Percentiles rank a stretch among this genome's conserved stretches.
These are phyloP conservation scores for Notothenia coriiceps DNA, from an alignment of 2,113 vertebrate species.

Conservation along the genomic window DNA sequence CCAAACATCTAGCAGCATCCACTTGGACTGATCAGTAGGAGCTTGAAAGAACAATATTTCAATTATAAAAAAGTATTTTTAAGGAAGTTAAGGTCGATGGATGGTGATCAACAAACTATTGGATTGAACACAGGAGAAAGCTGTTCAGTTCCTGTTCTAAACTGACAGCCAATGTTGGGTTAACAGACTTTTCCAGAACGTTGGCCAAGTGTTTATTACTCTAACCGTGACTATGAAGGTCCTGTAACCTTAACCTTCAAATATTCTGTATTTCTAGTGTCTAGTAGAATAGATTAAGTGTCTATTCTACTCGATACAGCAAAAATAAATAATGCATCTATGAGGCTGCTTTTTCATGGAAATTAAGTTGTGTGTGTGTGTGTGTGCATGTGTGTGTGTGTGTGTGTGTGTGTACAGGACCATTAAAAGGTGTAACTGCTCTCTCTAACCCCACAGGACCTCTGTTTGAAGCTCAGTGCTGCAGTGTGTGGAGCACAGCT, in stretches of 20 bases:
- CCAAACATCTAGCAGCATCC: too few relatives aligned
- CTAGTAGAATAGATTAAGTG: neutral
- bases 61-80: too few relatives aligned
- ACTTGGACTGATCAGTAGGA: too few relatives aligned
- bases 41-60: too few relatives aligned
- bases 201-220: too few relatives aligned
- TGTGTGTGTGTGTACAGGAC: neutral
- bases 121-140: neutral
- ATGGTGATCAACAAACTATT: neutral
- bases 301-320: neutral
- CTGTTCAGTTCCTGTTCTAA: neutral
- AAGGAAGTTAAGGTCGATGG: too few relatives aligned
- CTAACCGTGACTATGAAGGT: too few relatives aligned
- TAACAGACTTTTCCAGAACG: neutral
- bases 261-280: neutral
- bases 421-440: slow-evolving; percentile 37
- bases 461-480: slow-evolving; percentile 34
- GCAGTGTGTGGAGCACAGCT: slow-evolving; percentile 6
- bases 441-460: slow-evolving; percentile 20
- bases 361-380: neutral
- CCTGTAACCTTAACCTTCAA: neutral
- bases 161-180: neutral
- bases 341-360: neutral
- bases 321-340: slow-evolving; percentile 36
- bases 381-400: neutral